Base-by-base conservation (phyloP, 2,888 invertebrate genomes). In the Dioctria linearis region DNA sequence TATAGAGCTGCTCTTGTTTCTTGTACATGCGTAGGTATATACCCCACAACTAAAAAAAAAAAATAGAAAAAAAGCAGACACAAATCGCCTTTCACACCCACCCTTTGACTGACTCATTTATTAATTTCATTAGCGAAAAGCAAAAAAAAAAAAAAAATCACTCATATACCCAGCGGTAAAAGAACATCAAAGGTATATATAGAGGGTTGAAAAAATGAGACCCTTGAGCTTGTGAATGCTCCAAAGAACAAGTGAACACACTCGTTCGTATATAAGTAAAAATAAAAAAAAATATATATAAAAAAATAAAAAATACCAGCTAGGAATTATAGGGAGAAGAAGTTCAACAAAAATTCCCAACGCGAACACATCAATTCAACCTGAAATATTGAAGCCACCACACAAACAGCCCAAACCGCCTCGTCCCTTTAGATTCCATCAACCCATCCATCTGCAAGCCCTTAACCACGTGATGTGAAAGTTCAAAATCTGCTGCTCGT, bases 281-380 rank as follows among this genome's bases (percentile, higher is more conserved):
- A 42, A 43, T 25, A 25, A 25, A 25, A 25, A 25, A 25, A 25
- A n/a, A n/a, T n/a, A n/a, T n/a, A 25, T 25, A 25, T 25, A 25
- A 1, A 25, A 1, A 25, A 25, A 25, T 1, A 25, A 25, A 25
- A 25, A 25, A 25, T 25, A 25, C 25, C 25, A 25, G 25, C 5
- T 5, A 8, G 65, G 49, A 39, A 13, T 13, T 9, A 37, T 9
- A 42, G 43, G 43, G 67, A 39, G 42, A 37, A 49, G 67, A 79
- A 61, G 69, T 67, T 59, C 59, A 69, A 25, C 25, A 25, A 25
- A 37, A 79, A 69, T 79, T 79, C 63, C 63, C 79, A 79, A 66
- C 71, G 69, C 59, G 79, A 79, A 79, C 69, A 79, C 79, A 79
- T 79, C 79, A 79, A 79, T 79, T 79, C 69, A 79, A 40, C 69